These are phyloP conservation scores for Nymphalis io DNA, from an alignment of 1,140 invertebrate species.

Conservation along the genomic window DNA sequence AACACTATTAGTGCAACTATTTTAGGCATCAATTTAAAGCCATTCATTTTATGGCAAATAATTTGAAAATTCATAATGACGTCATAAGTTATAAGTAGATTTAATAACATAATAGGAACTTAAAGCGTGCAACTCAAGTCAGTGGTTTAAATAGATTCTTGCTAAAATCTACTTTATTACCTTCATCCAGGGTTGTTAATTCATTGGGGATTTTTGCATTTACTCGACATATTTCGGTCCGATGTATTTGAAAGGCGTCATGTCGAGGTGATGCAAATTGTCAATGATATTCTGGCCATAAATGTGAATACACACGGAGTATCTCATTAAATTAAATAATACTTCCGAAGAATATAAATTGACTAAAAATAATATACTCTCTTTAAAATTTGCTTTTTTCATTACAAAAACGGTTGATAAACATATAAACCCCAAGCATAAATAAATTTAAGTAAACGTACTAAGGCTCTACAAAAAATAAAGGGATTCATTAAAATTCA, in stretches of 20 bases:
- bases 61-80: constrained; percentile 22
- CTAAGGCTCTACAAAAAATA: too few species aligned
- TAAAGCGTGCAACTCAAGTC: background rate
- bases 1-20: background rate
- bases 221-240: background rate
- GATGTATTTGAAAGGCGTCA: constrained; percentile 3
- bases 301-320: background rate
- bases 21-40: background rate
- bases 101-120: constrained; percentile 27
- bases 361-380: too few species aligned
- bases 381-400: too few species aligned
- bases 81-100: constrained; percentile 22
- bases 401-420: too few species aligned
- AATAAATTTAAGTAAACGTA: too few species aligned
- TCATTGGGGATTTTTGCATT: background rate
- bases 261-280: constrained; percentile 22
- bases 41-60: constrained; percentile 18
- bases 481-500: too few species aligned
- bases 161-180: background rate
- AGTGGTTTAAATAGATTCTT: background rate
- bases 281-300: constrained; percentile 15
- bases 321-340: background rate
- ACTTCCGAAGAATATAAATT: too few species aligned
- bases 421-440: too few species aligned
- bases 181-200: background rate